phyloP scores from a whole-genome alignment of 2,888 invertebrate genomes.

The Drosophila ustulata region DNA sequence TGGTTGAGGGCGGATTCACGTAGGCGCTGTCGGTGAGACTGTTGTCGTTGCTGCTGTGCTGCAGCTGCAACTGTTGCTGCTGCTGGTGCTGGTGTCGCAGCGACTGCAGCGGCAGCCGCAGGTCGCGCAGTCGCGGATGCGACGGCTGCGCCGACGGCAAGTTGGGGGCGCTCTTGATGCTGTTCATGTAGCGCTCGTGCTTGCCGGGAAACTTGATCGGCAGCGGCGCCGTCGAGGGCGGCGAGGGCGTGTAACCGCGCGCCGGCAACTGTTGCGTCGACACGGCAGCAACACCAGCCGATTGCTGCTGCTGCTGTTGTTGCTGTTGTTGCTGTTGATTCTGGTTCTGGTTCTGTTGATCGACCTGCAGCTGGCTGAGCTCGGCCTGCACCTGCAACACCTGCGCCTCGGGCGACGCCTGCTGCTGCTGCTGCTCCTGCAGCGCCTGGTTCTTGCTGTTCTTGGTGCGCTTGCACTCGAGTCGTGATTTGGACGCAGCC shows the following conservation, averaged over 20 bases:
- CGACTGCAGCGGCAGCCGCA: constrained; percentile 90
- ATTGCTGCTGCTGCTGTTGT: constrained; percentile 7
- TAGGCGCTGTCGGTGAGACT: constrained; percentile 83
- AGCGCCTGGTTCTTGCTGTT: constrained; percentile 84
- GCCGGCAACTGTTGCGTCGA: constrained; percentile 88
- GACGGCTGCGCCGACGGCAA: constrained; percentile 89
- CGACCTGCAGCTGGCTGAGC: constrained; percentile 87
- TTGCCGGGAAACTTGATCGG: constrained; percentile 92
- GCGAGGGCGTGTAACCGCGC: constrained; percentile 92
- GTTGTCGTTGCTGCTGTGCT: constrained; percentile 81
- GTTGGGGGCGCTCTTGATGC: constrained; percentile 93
- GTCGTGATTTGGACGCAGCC: constrained; percentile 62
- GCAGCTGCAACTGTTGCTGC: constrained; percentile 55
- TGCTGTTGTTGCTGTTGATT: constrained; percentile 7
- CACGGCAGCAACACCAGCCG: constrained; percentile 39
- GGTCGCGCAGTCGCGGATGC: constrained; percentile 90
- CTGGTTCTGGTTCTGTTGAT: constrained; percentile 80
- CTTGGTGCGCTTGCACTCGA: constrained; percentile 83
- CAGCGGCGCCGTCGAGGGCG: constrained; percentile 93
- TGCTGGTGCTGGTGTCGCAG: constrained; percentile 86
- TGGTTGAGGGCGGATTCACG: constrained; percentile 82
- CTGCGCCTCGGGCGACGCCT: constrained; percentile 53
- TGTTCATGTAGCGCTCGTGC: constrained; percentile 89
- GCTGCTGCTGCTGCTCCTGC: constrained; percentile 69
- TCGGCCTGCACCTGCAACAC: constrained; percentile 84